Evolutionary conservation across 2,888 invertebrate species (phyloP), one percentile per base, ranked within the genome.

Genomic region (Pyrgus malvae): DNA sequence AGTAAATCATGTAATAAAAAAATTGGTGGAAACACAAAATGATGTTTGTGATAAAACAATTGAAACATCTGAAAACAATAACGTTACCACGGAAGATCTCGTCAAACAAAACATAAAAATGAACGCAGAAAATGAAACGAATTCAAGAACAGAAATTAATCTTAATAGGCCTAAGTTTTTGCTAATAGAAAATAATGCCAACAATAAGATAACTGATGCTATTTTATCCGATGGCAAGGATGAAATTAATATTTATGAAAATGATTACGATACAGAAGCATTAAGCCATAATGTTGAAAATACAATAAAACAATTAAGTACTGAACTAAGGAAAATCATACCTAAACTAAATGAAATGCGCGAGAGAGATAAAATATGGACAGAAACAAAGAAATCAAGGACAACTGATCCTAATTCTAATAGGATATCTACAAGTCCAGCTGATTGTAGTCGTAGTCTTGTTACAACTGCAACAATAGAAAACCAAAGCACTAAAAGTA

Each of bases 191-290:
- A 83, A 76, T 70, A 80, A 76, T 59, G 67, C 69, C 9, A 83
- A 82, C 59, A 74, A 71, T 60, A 91, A 91, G 71, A 90, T 92
- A 69, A 76, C 83, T 19, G 93, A 93, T 65, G 93, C 93, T 1
- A 90, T 91, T 67, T 74, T 93, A 45, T 93, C 93, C 3, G 91
- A 90, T 60, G 92, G 91, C 16, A 91, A 91, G 64, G 93, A 93
- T 61, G 90, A 90, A 72, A 86, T 92, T 51, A 83, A 78, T 65
- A 69, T 88, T 57, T 72, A 73, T 48, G 72, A 76, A 55, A 77
- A 76, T 59, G 84, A 86, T 56, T 87, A 84, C 53, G 83, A 90
- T 40, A 76, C 85, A 1, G 85, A 87, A 63, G 80, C 79, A 50
- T 65, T 87, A 54, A 83, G 78, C 61, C 76, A 81, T 63, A 84